Conservation (phyloP, 2,797 vertebrate species). For the Hozukius guyotensis region DNA sequence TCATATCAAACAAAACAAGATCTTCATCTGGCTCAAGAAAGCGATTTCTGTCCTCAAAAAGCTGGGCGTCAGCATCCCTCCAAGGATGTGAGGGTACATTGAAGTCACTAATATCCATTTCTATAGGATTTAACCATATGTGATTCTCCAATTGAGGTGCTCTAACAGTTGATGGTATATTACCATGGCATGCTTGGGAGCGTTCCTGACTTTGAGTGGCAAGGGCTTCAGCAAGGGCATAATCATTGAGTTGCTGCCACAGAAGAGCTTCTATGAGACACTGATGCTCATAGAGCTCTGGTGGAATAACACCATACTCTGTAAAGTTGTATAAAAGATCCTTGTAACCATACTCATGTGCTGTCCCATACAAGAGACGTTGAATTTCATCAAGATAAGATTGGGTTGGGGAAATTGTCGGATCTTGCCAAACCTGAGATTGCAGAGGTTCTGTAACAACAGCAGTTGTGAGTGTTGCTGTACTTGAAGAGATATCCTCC, state of each 20-base stretch:
- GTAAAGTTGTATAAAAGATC: constrained; percentile 84
- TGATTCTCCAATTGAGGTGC: constrained; percentile 50
- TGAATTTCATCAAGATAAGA: constrained; percentile 83
- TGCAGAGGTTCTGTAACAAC: constrained; percentile 28
- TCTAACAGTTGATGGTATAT: constrained; percentile 31
- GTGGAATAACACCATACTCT: constrained; percentile 81
- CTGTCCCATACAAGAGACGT: constrained; percentile 81
- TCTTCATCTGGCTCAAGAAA: constrained; percentile 77
- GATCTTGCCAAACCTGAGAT: constrained; percentile 56
- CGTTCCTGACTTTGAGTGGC: constrained; percentile 62
- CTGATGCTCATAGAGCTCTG: constrained; percentile 84
- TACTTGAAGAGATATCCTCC: constrained; percentile 41
- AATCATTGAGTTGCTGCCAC: constrained; percentile 87
- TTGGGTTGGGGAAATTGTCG: constrained; percentile 70
- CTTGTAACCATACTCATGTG: constrained; percentile 83
- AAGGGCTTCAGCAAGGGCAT: constrained; percentile 78
- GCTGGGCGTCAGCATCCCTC: constrained; percentile 59
- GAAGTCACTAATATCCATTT: constrained; percentile 76
- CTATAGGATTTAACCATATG: constrained; percentile 65
- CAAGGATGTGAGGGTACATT: constrained; percentile 83
- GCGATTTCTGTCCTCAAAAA: constrained; percentile 68
- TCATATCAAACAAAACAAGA: constrained; percentile 85
- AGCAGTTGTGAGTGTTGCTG: constrained; percentile 42
- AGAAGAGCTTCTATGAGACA: constrained; percentile 84
- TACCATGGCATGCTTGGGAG: constrained; percentile 41